Evolutionary conservation across 2,797 vertebrate species (phyloP).

Genomic region (Hafferia zeledoni): DNA sequence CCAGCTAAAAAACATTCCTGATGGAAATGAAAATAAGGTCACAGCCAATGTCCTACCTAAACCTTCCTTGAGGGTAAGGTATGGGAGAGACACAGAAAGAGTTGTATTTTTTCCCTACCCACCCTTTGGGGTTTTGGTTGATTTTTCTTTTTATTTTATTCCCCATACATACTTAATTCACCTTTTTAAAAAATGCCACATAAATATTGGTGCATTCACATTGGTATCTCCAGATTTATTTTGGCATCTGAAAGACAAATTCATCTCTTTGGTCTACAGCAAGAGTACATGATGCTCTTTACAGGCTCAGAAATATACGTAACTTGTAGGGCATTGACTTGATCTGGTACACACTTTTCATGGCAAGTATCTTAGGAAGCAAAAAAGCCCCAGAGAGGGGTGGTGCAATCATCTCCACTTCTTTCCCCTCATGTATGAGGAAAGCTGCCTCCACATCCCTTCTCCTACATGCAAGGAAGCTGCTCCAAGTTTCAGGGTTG

Average conservation of each 20-base stretch:
- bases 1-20: slow-evolving; percentile 64
- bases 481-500: background rate
- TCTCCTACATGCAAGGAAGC: background rate
- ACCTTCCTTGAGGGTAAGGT: background rate
- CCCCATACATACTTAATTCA: background rate
- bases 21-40: slow-evolving; percentile 71
- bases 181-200: background rate
- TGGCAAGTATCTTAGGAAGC: background rate
- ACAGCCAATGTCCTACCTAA: slow-evolving; percentile 34
- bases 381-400: background rate
- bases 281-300: background rate
- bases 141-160: background rate
- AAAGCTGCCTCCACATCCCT: background rate
- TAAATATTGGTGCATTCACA: background rate
- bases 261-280: background rate
- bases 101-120: slow-evolving; percentile 20
- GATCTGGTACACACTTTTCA: no score
- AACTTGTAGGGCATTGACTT: background rate
- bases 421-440: background rate
- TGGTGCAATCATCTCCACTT: background rate
- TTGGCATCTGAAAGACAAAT: background rate
- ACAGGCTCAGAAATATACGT: background rate
- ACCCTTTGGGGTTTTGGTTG: background rate
- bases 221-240: slow-evolving; percentile 22
- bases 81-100: background rate